These are phyloP conservation scores for Drosophila orena DNA, from an alignment of 1,140 invertebrate genomes.

Conservation along the genomic window DNA sequence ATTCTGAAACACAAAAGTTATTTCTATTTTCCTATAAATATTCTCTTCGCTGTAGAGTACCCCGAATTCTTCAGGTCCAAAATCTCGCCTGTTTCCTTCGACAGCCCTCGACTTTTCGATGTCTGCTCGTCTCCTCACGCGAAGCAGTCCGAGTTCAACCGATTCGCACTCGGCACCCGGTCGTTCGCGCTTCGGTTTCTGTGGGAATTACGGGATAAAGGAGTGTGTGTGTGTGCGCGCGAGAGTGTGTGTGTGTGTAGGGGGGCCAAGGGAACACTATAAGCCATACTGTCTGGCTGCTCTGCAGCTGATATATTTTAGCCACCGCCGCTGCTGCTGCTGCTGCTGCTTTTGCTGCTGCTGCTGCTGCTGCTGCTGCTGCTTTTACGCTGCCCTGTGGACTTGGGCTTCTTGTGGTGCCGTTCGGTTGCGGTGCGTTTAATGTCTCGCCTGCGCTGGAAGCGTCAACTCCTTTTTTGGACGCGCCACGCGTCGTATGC, in stretches of 20 bases:
- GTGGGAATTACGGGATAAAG: constrained; percentile 24
- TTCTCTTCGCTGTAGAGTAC: constrained; percentile 11
- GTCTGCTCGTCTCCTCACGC: constrained; percentile 49
- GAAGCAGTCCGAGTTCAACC: constrained; percentile 20
- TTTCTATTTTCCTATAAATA: neutral
- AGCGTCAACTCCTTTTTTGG: constrained; percentile 73
- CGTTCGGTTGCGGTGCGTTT: constrained; percentile 75
- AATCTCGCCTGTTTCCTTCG: constrained; percentile 21
- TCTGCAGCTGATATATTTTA: constrained; percentile 13
- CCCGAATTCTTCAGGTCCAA: neutral
- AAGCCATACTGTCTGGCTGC: constrained; percentile 39
- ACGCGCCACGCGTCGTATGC: constrained; percentile 56
- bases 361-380: constrained; percentile 14
- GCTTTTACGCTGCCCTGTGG: constrained; percentile 22
- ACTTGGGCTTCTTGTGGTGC: constrained; percentile 72
- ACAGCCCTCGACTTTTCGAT: constrained; percentile 50
- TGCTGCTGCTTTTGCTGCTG: constrained; percentile 7
- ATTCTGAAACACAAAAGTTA: too few species aligned
- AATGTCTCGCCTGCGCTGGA: constrained; percentile 76
- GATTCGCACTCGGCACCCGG: constrained; percentile 14
- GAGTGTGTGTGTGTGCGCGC: neutral
- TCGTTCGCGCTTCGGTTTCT: constrained; percentile 23
- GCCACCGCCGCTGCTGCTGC: constrained; percentile 15
- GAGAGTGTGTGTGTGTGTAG: neutral
- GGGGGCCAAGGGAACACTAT: neutral